A percentile compares a stretch with the other conserved stretches of the same genome.
Conservation (phyloP, 2,888 invertebrate species). For the Spisula solida region DNA sequence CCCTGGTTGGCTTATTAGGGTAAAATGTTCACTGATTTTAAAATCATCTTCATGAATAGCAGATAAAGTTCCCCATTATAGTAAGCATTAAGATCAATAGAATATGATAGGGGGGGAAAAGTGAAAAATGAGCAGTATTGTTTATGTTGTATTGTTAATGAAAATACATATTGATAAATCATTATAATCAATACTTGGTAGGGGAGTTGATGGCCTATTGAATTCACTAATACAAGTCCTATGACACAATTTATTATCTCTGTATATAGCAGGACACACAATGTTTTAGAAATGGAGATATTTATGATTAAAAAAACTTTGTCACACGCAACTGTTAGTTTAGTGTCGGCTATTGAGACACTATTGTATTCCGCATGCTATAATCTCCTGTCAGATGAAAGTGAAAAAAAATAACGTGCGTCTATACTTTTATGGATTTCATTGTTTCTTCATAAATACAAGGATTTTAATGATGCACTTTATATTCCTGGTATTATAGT, state of each 20-base stretch:
- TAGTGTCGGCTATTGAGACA: neutral
- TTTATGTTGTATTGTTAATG: neutral
- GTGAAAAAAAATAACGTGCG: neutral
- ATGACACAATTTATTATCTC: neutral
- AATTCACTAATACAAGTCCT: neutral
- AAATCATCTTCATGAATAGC: neutral
- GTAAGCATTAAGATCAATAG: neutral
- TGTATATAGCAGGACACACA: neutral
- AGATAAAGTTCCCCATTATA: neutral
- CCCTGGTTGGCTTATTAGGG: neutral
- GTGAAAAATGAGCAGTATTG: neutral
- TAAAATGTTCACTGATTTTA: neutral
- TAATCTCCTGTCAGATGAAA: neutral
- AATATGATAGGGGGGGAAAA: neutral
- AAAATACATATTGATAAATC: conserved; percentile 4
- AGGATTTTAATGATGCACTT: neutral
- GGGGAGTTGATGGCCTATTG: neutral
- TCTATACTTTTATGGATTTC: neutral
- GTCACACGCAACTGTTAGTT: neutral
- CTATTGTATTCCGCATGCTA: neutral
- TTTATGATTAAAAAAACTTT: neutral
- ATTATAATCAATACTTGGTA: neutral
- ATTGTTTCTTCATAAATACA: neutral
- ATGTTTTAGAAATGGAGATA: neutral
- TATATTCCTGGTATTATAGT: too few relatives aligned